Evolutionary conservation across 1,140 invertebrate genomes (phyloP), one percentile per base, ranked within the genome.

Genomic region (Dendrolimus kikuchii): DNA sequence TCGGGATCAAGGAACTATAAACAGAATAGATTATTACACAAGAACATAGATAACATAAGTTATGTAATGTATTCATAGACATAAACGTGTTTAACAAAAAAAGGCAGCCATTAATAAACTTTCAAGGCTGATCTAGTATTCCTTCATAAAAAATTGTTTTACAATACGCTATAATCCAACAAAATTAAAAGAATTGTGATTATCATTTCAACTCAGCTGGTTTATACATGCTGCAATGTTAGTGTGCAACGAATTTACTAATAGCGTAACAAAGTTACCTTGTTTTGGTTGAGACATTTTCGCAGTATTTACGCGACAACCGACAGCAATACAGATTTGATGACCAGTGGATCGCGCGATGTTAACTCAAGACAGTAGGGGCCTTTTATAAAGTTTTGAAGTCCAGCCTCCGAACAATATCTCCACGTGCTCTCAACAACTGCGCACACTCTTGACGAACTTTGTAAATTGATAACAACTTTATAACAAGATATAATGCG

Each of bases 321-420:
- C 23, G 23, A 23, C 23, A 23, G 23, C 23, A 49, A 49, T 45
- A 39, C 67, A 50, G 46, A 50, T 63, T 61, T 57, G 44, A 55
- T 56, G 58, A 47, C 59, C 51, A 57, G 58, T 47, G 49, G 64
- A 57, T 67, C 57, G 63, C 64, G 64, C 74, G 73, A 71, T 63
- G 64, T 44, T 60, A 59, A 52, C 51, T 57, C 58, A 55, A 52
- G 50, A 56, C 57, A 61, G 62, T 51, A 63, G 62, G 60, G 64
- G 64, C 71, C 74, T 76, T 77, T 81, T 85, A 81, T 85, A 80
- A 81, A 80, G 71, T 81, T 74, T 73, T 63, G 64, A 60, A 59
- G 59, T 50, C 64, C 57, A 69, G 61, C 65, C 56, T 67, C 57
- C 46, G 57, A 65, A 46, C 8, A 61, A 70, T 54, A 68, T 52